Percentiles rank a stretch among this genome's conserved stretches.
Conservation (phyloP, 92 coral and sea anemone species). For the Epizoanthus illoricatus region DNA sequence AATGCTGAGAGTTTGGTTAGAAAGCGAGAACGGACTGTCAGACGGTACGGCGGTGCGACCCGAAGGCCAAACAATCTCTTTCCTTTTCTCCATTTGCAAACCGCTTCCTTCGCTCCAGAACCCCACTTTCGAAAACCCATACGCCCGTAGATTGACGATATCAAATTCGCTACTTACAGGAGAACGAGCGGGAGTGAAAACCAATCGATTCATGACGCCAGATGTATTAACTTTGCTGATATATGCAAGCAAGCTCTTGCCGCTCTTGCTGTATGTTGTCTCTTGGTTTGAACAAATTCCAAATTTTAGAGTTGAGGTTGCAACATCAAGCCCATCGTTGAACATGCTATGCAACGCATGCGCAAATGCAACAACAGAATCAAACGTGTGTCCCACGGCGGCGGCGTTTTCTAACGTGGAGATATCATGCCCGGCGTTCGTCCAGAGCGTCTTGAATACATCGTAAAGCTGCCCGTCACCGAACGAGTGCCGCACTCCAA, state of each 20-base stretch:
- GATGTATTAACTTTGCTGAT: conserved; percentile 60
- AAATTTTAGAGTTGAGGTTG: conserved; percentile 45
- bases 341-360: conserved; percentile 68
- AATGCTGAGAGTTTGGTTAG: conserved; percentile 68
- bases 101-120: conserved; percentile 63
- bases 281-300: conserved; percentile 44
- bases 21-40: conserved; percentile 55
- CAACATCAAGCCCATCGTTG: conserved; percentile 55
- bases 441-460: conserved; percentile 61
- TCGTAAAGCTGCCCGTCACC: conserved; percentile 54
- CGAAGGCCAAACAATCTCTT: conserved; percentile 85
- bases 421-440: conserved; percentile 43
- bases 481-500: conserved; percentile 77
- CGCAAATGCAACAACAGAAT: conserved; percentile 75
- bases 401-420: conserved; percentile 58
- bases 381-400: conserved; percentile 75
- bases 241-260: conserved; percentile 52
- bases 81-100: conserved; percentile 63
- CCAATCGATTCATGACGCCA: conserved; percentile 60
- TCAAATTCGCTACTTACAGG: conserved; percentile 67
- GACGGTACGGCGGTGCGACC: conserved; percentile 59
- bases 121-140: conserved; percentile 81
- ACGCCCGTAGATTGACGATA: conserved; percentile 75
- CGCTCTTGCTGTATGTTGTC: conserved; percentile 52
- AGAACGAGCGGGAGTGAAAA: conserved; percentile 54